phyloP scores from a whole-genome alignment of 2,113 vertebrate species.

The Peromyscus californicus region DNA sequence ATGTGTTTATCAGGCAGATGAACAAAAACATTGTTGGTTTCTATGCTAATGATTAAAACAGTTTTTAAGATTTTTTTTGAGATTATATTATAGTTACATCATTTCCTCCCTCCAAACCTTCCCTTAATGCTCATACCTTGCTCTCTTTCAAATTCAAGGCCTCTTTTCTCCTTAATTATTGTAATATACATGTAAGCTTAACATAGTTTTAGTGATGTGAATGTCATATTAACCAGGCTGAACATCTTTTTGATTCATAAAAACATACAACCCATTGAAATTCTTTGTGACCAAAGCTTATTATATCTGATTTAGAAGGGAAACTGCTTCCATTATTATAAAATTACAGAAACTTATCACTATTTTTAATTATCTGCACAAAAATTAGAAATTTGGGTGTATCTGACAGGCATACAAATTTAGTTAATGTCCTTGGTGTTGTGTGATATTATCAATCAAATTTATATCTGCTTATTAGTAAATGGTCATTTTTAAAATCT shows the following conservation, averaged over 20 bases:
- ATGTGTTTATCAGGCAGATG: neutral
- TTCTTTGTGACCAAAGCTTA: constrained; percentile 22
- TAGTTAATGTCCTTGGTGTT: neutral
- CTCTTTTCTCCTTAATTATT: neutral
- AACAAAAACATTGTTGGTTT: neutral
- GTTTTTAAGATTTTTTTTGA: neutral
- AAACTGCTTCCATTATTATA: neutral
- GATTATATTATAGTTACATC: neutral
- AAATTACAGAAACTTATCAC: neutral
- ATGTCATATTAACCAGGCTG: constrained; percentile 17
- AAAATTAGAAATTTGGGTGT: neutral
- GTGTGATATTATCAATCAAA: neutral
- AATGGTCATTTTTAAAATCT: neutral
- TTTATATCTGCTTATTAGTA: constrained; percentile 10
- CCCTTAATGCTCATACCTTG: neutral
- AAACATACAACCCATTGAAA: neutral
- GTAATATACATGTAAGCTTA: neutral
- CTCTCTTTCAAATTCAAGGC: neutral
- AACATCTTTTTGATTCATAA: constrained; percentile 17
- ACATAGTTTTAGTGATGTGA: neutral
- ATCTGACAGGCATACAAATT: neutral
- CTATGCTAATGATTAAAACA: constrained; percentile 5
- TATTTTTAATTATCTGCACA: neutral
- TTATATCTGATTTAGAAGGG: neutral
- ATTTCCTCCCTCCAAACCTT: neutral